These are phyloP conservation scores for Cossypha niveicapilla DNA, from an alignment of 2,797 vertebrate species.

Conservation along the genomic window DNA sequence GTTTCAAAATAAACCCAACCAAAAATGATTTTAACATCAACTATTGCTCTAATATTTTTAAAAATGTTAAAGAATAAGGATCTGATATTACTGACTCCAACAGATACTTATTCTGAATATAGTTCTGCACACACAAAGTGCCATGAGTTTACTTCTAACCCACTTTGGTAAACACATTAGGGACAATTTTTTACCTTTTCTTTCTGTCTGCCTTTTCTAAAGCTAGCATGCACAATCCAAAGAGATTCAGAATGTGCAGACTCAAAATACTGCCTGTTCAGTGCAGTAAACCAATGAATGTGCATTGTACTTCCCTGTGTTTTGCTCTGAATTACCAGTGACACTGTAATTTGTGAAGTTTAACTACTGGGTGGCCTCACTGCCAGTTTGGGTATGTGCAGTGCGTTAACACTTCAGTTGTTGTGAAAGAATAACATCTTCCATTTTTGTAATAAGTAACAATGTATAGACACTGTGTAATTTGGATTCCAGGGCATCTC, in stretches of 20 bases:
- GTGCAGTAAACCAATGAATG: rapidly evolving
- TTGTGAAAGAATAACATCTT: not conserved
- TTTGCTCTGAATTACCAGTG: not conserved
- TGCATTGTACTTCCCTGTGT: not conserved
- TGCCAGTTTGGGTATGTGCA: rapidly evolving
- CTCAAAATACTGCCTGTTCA: not conserved
- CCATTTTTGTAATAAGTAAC: not conserved
- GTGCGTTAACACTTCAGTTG: not conserved
- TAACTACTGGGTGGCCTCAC: not conserved
- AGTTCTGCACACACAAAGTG: not conserved
- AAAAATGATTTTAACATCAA: not conserved
- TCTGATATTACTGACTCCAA: not conserved
- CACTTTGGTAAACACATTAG: not conserved
- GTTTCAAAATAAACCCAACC: not conserved
- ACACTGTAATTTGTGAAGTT: not conserved
- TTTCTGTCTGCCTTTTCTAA: not conserved
- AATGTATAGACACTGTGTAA: not conserved
- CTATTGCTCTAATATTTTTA: not conserved
- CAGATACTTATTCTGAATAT: not conserved
- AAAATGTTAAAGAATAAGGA: not conserved
- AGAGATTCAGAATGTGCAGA: rapidly evolving
- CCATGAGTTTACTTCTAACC: not conserved
- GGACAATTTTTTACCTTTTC: not conserved
- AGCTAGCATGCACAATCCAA: not conserved
- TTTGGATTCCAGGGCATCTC: not conserved